Conservation (phyloP, 2,888 invertebrate genomes). For the Shargacucullia verbasci region DNA sequence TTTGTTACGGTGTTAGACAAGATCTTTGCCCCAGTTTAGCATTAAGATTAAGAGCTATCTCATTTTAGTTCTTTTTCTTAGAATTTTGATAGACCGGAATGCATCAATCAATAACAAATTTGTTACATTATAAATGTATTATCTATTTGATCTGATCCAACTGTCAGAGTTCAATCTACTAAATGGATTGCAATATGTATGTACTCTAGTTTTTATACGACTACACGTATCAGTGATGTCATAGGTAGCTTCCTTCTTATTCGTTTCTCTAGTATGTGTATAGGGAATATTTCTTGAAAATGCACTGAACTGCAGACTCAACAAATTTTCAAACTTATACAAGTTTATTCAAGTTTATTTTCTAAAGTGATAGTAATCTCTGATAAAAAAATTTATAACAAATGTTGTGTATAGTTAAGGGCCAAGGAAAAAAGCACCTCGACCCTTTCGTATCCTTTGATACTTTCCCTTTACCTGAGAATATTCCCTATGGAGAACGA, state of each 20-base stretch:
- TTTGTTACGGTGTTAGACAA: conserved; percentile 34
- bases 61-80: conserved; percentile 39
- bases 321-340: not conserved
- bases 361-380: conserved; percentile 17
- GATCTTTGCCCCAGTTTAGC: conserved; percentile 17
- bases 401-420: conserved; percentile 14
- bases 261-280: conserved; percentile 9
- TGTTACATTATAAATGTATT: conserved; percentile 48
- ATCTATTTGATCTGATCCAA: conserved; percentile 43
- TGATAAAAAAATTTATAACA: conserved; percentile 10
- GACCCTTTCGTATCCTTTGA: conserved; percentile 40
- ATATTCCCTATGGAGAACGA: conserved; percentile 25
- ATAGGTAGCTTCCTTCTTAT: conserved; percentile 14
- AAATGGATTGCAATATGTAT: conserved; percentile 51
- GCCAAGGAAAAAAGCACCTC: conserved; percentile 33
- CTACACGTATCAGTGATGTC: conserved; percentile 25
- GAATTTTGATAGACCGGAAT: conserved; percentile 42
- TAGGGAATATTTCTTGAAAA: not conserved
- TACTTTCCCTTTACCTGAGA: conserved; percentile 35
- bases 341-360: conserved; percentile 10
- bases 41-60: conserved; percentile 28
- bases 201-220: conserved; percentile 37
- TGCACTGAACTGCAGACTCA: not conserved
- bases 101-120: conserved; percentile 49
- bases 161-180: conserved; percentile 55